Percentiles rank a stretch among this genome's conserved stretches.
These are phyloP conservation scores for Phortica magna DNA, from an alignment of 2,888 invertebrate species.

Conservation along the genomic window DNA sequence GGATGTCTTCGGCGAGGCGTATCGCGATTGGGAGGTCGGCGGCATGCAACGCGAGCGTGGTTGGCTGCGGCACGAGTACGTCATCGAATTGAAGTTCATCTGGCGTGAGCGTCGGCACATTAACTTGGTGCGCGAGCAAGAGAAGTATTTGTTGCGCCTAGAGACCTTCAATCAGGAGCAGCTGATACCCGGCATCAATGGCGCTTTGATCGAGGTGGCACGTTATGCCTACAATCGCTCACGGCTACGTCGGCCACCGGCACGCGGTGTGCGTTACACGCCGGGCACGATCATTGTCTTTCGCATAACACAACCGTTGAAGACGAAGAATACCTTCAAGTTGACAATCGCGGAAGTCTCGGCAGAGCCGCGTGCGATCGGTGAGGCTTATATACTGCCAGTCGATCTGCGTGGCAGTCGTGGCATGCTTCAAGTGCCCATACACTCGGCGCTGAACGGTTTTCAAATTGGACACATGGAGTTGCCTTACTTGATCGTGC, in stretches of 20 bases:
- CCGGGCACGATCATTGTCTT: conserved; percentile 61
- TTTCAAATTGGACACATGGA: conserved; percentile 87
- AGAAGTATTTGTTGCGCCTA: conserved; percentile 40
- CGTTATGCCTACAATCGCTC: conserved; percentile 63
- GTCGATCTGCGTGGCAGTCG: conserved; percentile 86
- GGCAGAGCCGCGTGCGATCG: conserved; percentile 81
- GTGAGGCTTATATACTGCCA: conserved; percentile 91
- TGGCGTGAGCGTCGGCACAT: conserved; percentile 84
- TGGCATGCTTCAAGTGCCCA: conserved; percentile 85
- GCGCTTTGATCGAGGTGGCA: conserved; percentile 63
- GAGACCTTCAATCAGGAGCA: conserved; percentile 44
- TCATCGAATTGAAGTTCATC: conserved; percentile 87
- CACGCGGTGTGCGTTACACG: conserved; percentile 59
- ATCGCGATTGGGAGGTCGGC: conserved; percentile 56
- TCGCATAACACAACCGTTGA: conserved; percentile 61
- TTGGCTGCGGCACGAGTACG: conserved; percentile 86
- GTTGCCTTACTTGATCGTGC: conserved; percentile 80
- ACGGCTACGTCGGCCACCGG: conserved; percentile 53
- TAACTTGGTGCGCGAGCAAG: conserved; percentile 79
- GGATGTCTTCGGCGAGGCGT: conserved; percentile 62
- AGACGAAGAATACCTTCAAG: conserved; percentile 55
- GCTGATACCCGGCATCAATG: conserved; percentile 33
- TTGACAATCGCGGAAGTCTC: conserved; percentile 55
- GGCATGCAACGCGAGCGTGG: conserved; percentile 82
- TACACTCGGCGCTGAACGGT: conserved; percentile 86